Base-by-base conservation (phyloP, 1,140 invertebrate genomes). In the Drosophila ironensis region DNA sequence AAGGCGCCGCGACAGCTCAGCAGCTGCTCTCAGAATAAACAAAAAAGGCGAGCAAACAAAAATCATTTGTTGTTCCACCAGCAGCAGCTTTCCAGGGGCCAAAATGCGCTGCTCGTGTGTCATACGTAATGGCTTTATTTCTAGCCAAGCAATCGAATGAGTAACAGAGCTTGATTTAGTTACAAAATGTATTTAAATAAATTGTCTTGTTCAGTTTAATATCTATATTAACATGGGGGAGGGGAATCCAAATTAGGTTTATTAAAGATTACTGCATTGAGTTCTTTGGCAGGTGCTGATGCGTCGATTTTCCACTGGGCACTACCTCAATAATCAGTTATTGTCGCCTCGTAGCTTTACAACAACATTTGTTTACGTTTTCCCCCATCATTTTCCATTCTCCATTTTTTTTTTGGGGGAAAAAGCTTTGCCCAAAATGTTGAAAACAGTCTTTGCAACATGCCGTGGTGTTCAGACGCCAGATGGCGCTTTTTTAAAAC, bases 11-110 rank as follows among this genome's bases (percentile, higher is more conserved):
- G 28, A 6, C 9, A 19, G 11, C 45, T 35, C 40, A 24, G 11
- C 40, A 42, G 48, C 73, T 11, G 46, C 76, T 81, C 77, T 81
- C 68, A 76, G 45, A 76, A 81, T 75, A 61, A 82, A 82, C 72
- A 82, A 77, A 35, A n/a, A 52, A 53, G 33, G 28, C 40, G 24
- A 59, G 70, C 66, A 71, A 80, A 80, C 53, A 78, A 73, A 64
- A 70, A 64, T 59, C 52, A 66, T 64, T 69, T 53, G 42, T 25
- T 77, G 46, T 41, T 69, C 38, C 42, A 27, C 22, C 19, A 42
- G 54, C 56, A 69, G 66, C 50, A 67, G n/a, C 11, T 33, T 33
- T n/a, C n/a, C n/a, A n/a, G n/a, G n/a, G n/a, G n/a, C n/a, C n/a
- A n/a, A n/a, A n/a, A n/a, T n/a, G n/a, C n/a, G n/a, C n/a, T 33